Base-by-base conservation (phyloP, 2,113 vertebrate genomes). In the Caretta caretta region DNA sequence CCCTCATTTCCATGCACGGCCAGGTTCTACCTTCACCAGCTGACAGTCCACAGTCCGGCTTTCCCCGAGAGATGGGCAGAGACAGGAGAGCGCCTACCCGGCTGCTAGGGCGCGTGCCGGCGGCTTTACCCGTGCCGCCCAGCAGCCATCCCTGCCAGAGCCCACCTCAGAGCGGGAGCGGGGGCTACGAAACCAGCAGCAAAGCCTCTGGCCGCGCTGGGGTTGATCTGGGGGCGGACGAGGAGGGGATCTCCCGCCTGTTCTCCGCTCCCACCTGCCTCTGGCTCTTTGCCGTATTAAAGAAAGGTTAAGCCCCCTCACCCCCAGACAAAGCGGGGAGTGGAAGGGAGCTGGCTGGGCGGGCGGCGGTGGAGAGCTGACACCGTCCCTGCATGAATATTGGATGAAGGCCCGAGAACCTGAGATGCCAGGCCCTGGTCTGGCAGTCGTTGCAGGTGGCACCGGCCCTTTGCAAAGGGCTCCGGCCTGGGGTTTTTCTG, bases 331-430 rank as follows among this genome's bases (percentile, higher is more conserved):
- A 62, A 12, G 31, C 85, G n/a, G 48, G 62, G 81, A 75, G 57
- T 31, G 8, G 31, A 81, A 49, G 27, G 72, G 98, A 98, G 96
- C 94, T 93, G 91, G 92, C 98, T 84, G 92, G 42, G 89, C 13
- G 94, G 2, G 90, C 0, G 5, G 95, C 10, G 59, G 95, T 76
- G 53, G 97, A 54, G 98, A 99, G 97, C 97, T 97, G 99, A 99
- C 98, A 99, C 97, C 80, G 0, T 84, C 89, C 80, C 69, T 76
- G 86, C 35, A 98, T 99, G 97, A 99, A 99, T 99, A 98, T 97
- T 99, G 94, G 95, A 99, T 99, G 98, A 99, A 87, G 80, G 10
- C 7, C 46, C 4, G 88, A 57, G 97, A 99, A 99, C 98, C 97
- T 90, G 99, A 99, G 98, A 98, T 88, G 49, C 94, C 86, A 27